Conservation (phyloP, 2,797 vertebrate genomes). For the Aphelocoma californica region DNA sequence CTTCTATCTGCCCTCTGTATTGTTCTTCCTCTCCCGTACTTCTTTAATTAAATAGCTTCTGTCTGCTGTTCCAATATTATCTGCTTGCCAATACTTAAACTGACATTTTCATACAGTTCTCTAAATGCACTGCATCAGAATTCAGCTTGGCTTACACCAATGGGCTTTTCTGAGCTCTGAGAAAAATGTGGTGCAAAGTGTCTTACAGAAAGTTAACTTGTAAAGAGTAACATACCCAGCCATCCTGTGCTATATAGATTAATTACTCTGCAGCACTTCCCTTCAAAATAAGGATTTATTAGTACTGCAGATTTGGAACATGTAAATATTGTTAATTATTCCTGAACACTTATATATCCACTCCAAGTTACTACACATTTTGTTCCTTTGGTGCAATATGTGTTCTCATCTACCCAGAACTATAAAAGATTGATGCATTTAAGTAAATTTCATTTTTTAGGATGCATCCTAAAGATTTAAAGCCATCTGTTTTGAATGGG, state of each 20-base stretch:
- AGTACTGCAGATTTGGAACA: not conserved
- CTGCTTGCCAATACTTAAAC: not conserved
- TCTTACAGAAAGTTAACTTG: not conserved
- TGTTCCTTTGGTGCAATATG: not conserved
- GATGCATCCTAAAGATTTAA: not conserved
- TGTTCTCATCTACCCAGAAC: not conserved
- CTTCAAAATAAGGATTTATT: not conserved
- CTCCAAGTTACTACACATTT: not conserved
- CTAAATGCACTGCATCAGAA: not conserved
- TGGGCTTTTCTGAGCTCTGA: not conserved
- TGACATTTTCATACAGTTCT: not conserved
- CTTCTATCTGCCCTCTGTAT: not conserved
- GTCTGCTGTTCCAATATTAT: not conserved
- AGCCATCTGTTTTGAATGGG: not conserved
- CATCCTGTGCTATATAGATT: not conserved
- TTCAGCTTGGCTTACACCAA: rapidly evolving
- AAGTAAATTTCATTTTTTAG: not conserved
- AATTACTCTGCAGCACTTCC: not conserved
- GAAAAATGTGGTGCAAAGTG: not conserved
- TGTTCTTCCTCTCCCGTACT: not conserved
- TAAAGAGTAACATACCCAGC: not conserved
- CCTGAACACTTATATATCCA: not conserved
- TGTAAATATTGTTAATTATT: not conserved
- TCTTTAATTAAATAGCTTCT: not conserved
- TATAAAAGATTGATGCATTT: not conserved